A percentile compares a stretch with the other conserved stretches of the same genome.
Conservation (phyloP, 2,113 vertebrate genomes). For the Corvus hawaiiensis region DNA sequence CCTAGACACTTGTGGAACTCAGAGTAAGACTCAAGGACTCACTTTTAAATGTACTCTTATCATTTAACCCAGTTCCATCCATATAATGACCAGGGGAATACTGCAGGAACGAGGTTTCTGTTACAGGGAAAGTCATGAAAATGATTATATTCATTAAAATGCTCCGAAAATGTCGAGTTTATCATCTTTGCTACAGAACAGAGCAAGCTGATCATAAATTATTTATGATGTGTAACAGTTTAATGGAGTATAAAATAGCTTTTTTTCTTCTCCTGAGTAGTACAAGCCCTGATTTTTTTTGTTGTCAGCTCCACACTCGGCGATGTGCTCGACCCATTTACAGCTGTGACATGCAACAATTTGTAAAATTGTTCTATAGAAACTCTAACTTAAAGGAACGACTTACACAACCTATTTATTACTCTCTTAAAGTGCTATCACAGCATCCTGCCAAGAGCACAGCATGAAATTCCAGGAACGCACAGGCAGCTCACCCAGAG, state of each 20-base stretch:
- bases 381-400: conserved; percentile 54
- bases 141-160: conserved; percentile 47
- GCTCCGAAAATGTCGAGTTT: conserved; percentile 53
- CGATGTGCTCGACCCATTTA: conserved; percentile 31
- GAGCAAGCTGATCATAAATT: conserved; percentile 64
- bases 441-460: background rate
- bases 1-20: background rate
- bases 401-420: conserved; percentile 35
- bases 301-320: conserved; percentile 47
- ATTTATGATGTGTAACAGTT: conserved; percentile 73
- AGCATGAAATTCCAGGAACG: background rate
- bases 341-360: conserved; percentile 67
- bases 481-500: background rate
- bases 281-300: conserved; percentile 47
- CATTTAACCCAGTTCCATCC: background rate
- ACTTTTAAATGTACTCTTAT: background rate
- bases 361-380: conserved; percentile 59
- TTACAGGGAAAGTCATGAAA: background rate
- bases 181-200: conserved; percentile 62
- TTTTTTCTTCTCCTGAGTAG: conserved; percentile 50
- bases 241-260: conserved; percentile 77
- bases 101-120: background rate
- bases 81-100: background rate
- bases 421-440: conserved; percentile 36
- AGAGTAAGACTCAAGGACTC: background rate